Base-by-base conservation (phyloP, 2,113 vertebrate genomes). In the Loxodonta africana region DNA sequence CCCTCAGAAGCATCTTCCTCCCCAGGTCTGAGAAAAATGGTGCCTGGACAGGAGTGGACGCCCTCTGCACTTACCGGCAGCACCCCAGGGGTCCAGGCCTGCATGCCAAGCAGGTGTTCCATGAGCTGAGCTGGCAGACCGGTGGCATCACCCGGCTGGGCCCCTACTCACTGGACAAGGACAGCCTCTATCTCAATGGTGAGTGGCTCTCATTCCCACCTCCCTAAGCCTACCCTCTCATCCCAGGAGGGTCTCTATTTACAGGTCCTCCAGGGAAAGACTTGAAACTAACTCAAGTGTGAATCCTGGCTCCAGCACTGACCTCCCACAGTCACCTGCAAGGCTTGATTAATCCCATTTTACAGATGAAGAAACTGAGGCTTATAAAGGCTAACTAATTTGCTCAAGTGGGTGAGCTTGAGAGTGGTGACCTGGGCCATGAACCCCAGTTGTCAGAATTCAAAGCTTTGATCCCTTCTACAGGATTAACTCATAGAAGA, bases 141-240 rank as follows among this genome's bases (percentile, higher is more conserved):
- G 81, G 0, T 0, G 97, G 97, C 71, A 96, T 98, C 84, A 94
- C 96, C 57, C 46, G 0, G 15, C 95, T 99, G 89, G 98, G 97
- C 46, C 98, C 97, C 85, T 99, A 98, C 94, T 90, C 74, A 41
- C 86, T 99, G 96, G 89, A 98, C 94, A 96, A 82, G 73, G 63
- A 97, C 96, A 98, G 98, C 53, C 98, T 99, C 91, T 98, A 97
- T 2, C 0, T 98, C 62, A 98, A 98, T 0, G 62, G 98, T 98
- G 84, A 95, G 28, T 0, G 7, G 5, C 28, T 18, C 67, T 23
- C 21, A 67, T 57, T 1, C 65, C 37, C 10, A 14, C 17, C 48
- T n/a, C 28, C 63, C 78, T 9, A 53, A 20, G 5, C 69, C 46
- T 1, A 2, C 3, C n/a, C 44, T 41, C 26, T 33, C 23, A 37